phyloP scores from a whole-genome alignment of 1,140 invertebrate species.

The Drosophila punjabiensis region DNA sequence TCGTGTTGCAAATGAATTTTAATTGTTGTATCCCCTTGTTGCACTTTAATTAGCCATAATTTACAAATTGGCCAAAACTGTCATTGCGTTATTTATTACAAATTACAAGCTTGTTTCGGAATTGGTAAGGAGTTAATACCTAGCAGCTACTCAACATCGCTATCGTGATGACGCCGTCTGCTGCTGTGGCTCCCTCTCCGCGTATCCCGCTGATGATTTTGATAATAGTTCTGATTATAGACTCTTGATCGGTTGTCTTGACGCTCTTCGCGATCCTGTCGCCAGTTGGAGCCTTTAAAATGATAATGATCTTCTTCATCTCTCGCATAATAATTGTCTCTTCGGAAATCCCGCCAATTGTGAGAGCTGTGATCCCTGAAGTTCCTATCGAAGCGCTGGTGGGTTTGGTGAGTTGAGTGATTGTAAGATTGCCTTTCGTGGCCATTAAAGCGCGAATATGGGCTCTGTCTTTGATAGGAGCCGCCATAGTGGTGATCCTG shows the following conservation, averaged over 20 bases:
- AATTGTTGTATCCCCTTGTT: constrained; percentile 55
- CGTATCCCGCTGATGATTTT: background rate
- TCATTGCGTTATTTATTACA: constrained; percentile 31
- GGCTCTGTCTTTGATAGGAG: background rate
- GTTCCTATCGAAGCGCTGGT: background rate
- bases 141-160: constrained; percentile 6
- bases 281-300: background rate
- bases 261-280: background rate
- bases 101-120: constrained; percentile 11
- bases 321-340: background rate
- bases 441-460: background rate
- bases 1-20: constrained; percentile 80
- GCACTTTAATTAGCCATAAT: constrained; percentile 58
- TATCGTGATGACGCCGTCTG: background rate
- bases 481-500: background rate
- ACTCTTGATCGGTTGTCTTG: background rate
- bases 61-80: constrained; percentile 50
- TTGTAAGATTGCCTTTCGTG: background rate
- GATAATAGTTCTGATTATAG: constrained; percentile 7
- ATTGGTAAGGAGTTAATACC: background rate
- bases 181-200: background rate
- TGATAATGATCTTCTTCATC: background rate
- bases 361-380: background rate
- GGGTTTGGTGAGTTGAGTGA: background rate
- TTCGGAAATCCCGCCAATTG: background rate